Evolutionary conservation across 2,797 vertebrate genomes (phyloP).

Genomic region (Onychomys leucogaster): DNA sequence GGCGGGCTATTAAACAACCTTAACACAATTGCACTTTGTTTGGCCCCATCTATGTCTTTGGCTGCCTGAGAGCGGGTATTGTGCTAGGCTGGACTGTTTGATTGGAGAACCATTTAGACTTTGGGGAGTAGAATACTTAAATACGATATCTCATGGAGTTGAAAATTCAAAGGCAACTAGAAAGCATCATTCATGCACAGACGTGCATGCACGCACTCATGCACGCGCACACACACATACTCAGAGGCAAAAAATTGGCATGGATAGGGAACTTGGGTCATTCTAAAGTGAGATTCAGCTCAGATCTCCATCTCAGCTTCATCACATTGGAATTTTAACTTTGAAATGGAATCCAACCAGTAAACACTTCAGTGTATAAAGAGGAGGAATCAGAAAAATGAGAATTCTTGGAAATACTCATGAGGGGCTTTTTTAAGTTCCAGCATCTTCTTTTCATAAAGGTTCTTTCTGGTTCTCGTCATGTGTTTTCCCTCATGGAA

Average conservation of each 20-base stretch:
- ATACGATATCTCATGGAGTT: conserved; percentile 62
- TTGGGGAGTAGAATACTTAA: conserved; percentile 77
- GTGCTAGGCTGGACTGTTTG: conserved; percentile 78
- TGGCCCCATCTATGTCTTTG: conserved; percentile 67
- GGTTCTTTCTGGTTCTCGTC: neutral
- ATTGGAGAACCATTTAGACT: conserved; percentile 78
- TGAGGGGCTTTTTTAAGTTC: neutral
- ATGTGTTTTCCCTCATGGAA: neutral
- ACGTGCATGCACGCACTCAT: neutral
- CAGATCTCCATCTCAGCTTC: conserved; percentile 28
- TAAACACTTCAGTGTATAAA: conserved; percentile 20
- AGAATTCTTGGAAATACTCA: conserved; percentile 19
- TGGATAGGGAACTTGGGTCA: conserved; percentile 37
- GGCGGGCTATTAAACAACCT: conserved; percentile 80
- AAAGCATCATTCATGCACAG: conserved; percentile 19
- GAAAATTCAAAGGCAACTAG: conserved; percentile 60
- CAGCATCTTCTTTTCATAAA: neutral
- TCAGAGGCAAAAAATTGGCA: conserved; percentile 49
- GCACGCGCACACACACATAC: neutral
- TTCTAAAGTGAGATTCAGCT: conserved; percentile 56
- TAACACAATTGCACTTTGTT: conserved; percentile 85
- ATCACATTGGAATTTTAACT: conserved; percentile 41
- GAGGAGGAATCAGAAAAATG: neutral
- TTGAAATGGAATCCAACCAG: conserved; percentile 41
- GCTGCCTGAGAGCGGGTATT: conserved; percentile 85